These are phyloP conservation scores for Steatornis caripensis DNA, from an alignment of 2,113 vertebrate genomes.

Conservation along the genomic window DNA sequence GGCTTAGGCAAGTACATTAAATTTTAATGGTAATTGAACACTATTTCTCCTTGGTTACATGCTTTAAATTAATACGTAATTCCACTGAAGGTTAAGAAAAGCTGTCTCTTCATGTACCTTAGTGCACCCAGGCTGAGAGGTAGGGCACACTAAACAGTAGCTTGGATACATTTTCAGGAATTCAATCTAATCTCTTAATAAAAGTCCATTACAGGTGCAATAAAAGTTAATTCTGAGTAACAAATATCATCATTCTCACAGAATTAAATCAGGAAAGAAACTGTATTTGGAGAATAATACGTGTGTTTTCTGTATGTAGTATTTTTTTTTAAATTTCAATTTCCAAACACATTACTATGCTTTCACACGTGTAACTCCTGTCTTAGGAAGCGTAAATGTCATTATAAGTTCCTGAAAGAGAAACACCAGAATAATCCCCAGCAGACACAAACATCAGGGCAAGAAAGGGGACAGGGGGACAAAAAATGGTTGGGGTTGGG, in stretches of 20 bases:
- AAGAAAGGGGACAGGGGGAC: not conserved
- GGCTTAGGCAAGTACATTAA: not conserved
- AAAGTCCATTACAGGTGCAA: not conserved
- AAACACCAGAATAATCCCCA: not conserved
- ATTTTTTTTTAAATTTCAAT: not conserved
- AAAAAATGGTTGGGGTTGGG: not conserved
- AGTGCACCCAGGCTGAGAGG: not conserved
- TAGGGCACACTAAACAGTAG: not conserved
- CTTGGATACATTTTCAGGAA: not conserved
- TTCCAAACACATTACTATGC: not conserved
- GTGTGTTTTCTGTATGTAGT: not conserved
- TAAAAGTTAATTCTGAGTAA: not conserved
- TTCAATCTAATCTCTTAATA: not conserved
- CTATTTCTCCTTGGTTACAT: not conserved
- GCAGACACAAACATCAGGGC: not conserved
- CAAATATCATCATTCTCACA: not conserved
- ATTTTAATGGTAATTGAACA: conserved; percentile 6
- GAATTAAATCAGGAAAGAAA: not conserved
- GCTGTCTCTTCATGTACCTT: not conserved
- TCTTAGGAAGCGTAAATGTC: not conserved
- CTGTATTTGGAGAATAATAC: not conserved
- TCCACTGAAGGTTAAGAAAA: not conserved
- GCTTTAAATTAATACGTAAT: conserved; percentile 24
- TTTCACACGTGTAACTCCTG: not conserved
- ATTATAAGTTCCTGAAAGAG: not conserved